A percentile compares a stretch with the other conserved stretches of the same genome.
phyloP scores from a whole-genome alignment of 2,113 vertebrate species.

The Agelaius tricolor region DNA sequence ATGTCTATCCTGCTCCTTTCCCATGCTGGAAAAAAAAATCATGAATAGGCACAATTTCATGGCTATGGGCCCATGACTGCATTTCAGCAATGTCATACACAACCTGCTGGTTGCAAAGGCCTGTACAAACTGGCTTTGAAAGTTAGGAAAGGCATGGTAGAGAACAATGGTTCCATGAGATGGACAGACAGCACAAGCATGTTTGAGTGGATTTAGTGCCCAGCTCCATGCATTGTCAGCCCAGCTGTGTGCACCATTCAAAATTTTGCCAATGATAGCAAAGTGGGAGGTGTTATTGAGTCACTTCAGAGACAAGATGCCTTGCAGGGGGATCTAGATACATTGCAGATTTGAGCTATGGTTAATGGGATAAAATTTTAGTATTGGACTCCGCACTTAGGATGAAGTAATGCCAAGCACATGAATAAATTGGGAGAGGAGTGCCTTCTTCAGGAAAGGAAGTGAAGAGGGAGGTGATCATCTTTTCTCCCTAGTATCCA shows the following conservation, averaged over 20 bases:
- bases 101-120: not conserved
- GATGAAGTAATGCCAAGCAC: not conserved
- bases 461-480: not conserved
- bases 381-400: not conserved
- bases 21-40: not conserved
- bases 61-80: not conserved
- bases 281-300: not conserved
- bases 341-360: not conserved
- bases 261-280: not conserved
- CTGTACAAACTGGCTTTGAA: not conserved
- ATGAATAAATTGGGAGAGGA: not conserved
- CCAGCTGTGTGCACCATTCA: not conserved
- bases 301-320: not conserved
- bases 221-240: not conserved
- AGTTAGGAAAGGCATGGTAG: not conserved
- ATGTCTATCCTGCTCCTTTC: slow-evolving; percentile 2
- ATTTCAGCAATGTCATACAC: not conserved
- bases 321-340: not conserved
- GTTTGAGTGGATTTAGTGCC: not conserved
- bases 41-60: slow-evolving; percentile 13
- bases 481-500: not conserved
- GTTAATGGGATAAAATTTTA: not conserved
- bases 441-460: not conserved
- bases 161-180: not conserved
- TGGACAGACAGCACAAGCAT: not conserved